Conservation (phyloP, 2,888 invertebrate genomes). For the Dynastes grantii region DNA sequence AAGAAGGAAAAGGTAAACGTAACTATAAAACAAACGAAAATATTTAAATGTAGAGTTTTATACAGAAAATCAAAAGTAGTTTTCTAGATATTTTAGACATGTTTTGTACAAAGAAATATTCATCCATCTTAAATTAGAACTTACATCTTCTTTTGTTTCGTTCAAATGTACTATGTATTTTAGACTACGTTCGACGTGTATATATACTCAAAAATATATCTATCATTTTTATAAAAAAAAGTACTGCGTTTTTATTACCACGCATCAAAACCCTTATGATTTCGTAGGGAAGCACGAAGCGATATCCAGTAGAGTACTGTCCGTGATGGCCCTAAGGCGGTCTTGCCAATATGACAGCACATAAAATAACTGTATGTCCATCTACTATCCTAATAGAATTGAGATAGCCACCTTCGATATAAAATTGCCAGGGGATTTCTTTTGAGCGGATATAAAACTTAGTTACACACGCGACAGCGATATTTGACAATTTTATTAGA, state of each 20-base stretch:
- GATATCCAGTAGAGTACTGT: slow-evolving; percentile 30
- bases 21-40: slow-evolving; percentile 48
- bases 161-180: slow-evolving; percentile 69
- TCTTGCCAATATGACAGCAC: slow-evolving; percentile 70
- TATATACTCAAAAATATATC: slow-evolving; percentile 60
- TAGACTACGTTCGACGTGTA: slow-evolving; percentile 66
- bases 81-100: slow-evolving; percentile 71
- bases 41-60: slow-evolving; percentile 68
- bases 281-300: slow-evolving; percentile 16
- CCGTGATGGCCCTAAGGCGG: slow-evolving; percentile 60
- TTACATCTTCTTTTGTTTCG: slow-evolving; percentile 65
- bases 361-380: slow-evolving; percentile 70
- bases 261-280: slow-evolving; percentile 21
- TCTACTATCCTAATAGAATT: slow-evolving; percentile 67
- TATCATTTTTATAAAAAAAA: slow-evolving; percentile 52
- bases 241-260: slow-evolving; percentile 44
- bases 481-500: slow-evolving; percentile 57
- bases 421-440: slow-evolving; percentile 63
- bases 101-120: slow-evolving; percentile 68
- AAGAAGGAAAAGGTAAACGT: slow-evolving; percentile 14
- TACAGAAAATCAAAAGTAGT: slow-evolving; percentile 71
- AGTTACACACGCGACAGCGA: slow-evolving; percentile 55
- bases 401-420: slow-evolving; percentile 68
- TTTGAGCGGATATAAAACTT: slow-evolving; percentile 56
- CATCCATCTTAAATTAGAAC: slow-evolving; percentile 61